These are phyloP conservation scores for Irena cyanogastra DNA, from an alignment of 2,113 vertebrate genomes.

Conservation along the genomic window DNA sequence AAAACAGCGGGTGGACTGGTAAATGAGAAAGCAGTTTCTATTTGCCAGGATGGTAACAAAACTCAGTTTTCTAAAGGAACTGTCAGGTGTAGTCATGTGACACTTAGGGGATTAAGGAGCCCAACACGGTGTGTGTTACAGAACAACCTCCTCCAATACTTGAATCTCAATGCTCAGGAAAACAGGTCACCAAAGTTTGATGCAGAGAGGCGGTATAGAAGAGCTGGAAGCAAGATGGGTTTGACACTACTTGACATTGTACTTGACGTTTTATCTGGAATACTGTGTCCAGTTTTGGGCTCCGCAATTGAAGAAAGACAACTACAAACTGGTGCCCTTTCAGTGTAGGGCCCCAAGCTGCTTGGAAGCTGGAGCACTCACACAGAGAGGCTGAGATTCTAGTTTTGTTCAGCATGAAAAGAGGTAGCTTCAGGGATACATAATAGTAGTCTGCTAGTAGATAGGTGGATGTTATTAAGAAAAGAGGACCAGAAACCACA, in stretches of 20 bases:
- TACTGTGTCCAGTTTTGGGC: background rate
- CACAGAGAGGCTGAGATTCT: background rate
- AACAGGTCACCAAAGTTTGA: background rate
- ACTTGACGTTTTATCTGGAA: background rate
- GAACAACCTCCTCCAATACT: background rate
- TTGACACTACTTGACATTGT: background rate
- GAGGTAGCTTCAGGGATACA: background rate
- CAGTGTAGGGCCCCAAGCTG: background rate
- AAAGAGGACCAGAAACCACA: background rate
- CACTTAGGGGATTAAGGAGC: background rate
- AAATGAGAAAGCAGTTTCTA: background rate
- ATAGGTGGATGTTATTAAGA: background rate
- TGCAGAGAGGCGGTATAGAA: background rate
- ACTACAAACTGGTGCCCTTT: background rate
- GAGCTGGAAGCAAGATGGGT: background rate
- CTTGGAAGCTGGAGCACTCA: background rate
- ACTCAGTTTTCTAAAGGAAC: background rate
- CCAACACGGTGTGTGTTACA: background rate
- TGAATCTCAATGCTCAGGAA: background rate
- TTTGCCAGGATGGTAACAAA: background rate
- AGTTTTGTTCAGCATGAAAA: background rate
- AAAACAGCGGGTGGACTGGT: fast-evolving
- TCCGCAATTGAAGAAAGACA: background rate
- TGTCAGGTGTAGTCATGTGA: background rate
- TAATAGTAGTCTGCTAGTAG: background rate